Base-by-base conservation (phyloP, 2,797 vertebrate species). In the Crocodylus rhombifer region DNA sequence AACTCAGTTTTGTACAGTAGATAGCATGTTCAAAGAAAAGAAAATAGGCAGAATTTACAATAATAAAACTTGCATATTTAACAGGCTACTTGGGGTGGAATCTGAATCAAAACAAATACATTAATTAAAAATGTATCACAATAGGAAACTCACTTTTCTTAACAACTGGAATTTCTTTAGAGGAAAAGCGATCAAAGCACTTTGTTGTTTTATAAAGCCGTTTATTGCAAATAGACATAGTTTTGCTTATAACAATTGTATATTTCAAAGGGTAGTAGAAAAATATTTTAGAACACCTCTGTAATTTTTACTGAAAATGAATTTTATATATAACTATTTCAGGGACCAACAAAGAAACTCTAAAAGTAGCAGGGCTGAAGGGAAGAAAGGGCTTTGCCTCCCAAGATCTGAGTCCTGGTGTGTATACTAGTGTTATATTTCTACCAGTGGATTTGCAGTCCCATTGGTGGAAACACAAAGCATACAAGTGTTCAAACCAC, bases 331-430 rank as follows among this genome's bases (percentile, higher is more conserved):
- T 62, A 62, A 55, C 74, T 36, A 51, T 79, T 84, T 91, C 0
- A 10, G 62, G 77, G 67, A 93, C 42, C 8, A 60, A 89, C 87
- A 91, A n/a, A 58, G 80, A 51, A 85, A 10, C 51, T 77, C 71
- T 93, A 86, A 91, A 93, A 91, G 63, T 87, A 76, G 61, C 63
- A 89, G 36, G 83, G 65, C 65, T 83, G 83, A 91, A 94, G 94
- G 78, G 17, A 36, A 71, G 56, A 79, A 88, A 73, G 57, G 20
- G 3, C 51, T 81, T 93, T 92, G 89, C 73, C 86, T 91, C 90
- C 74, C 76, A 91, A 75, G 23, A 64, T 85, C 78, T 55, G 30
- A 79, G 71, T 80, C 6, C n/a, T 21, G 42, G 42, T 51, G 42
- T 51, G 42, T 51, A 51, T 51, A 51, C 10, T 10, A 51, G 42